Conservation (phyloP, 2,113 vertebrate species). For the Tursiops truncatus region DNA sequence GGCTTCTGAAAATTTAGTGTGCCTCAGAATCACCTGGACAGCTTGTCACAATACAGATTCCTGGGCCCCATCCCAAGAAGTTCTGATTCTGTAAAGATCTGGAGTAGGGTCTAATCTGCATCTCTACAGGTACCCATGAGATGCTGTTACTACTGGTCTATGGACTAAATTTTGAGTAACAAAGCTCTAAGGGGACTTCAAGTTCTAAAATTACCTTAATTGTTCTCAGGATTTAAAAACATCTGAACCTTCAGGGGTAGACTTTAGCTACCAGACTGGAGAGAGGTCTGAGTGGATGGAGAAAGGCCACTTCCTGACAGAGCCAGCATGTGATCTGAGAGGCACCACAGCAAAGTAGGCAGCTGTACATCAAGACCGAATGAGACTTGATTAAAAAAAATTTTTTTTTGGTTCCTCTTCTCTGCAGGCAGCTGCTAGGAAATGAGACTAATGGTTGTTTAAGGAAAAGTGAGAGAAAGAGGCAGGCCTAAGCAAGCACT, state of each 20-base stretch:
- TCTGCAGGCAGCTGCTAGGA: background rate
- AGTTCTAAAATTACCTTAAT: background rate
- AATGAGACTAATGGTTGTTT: background rate
- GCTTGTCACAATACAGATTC: background rate
- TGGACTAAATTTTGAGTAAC: background rate
- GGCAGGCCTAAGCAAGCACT: background rate
- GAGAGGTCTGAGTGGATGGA: background rate
- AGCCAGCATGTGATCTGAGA: background rate
- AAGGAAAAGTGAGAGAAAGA: background rate
- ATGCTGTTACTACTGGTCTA: background rate
- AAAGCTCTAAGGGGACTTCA: background rate
- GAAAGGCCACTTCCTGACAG: background rate
- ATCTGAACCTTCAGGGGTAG: background rate
- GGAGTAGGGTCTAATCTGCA: background rate
- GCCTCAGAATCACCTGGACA: background rate
- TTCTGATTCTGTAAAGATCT: background rate
- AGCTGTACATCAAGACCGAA: background rate
- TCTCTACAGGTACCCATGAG: background rate
- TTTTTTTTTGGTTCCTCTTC: background rate
- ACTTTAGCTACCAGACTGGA: background rate
- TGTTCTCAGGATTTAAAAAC: background rate
- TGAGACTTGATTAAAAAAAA: background rate
- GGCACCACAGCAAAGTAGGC: background rate
- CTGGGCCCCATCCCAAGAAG: background rate
- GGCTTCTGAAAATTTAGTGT: background rate